A percentile compares a stretch with the other conserved stretches of the same genome.
Conservation (phyloP, 1,140 invertebrate species). For the Ectropis grisescens region DNA sequence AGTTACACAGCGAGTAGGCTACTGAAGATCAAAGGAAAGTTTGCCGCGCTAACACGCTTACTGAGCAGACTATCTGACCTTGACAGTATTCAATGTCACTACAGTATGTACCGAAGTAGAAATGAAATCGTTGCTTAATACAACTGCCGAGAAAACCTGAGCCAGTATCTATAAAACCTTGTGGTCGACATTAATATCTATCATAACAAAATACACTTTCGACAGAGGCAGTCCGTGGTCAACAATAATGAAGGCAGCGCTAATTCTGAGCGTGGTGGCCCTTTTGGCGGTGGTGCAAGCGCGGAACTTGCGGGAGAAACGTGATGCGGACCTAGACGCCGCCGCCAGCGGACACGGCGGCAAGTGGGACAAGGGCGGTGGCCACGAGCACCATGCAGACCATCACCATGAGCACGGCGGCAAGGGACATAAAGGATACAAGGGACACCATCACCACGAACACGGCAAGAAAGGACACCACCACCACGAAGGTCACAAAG, state of each 20-base stretch:
- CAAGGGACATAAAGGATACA: slow-evolving; percentile 65
- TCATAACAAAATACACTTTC: slow-evolving; percentile 30
- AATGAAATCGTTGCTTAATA: background rate
- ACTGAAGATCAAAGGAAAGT: too few relatives aligned
- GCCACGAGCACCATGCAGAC: slow-evolving; percentile 60
- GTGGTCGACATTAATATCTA: slow-evolving; percentile 20
- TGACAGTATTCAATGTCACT: too few relatives aligned
- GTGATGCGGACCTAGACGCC: slow-evolving; percentile 35
- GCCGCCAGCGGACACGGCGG: slow-evolving; percentile 41
- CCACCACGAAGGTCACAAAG: slow-evolving; percentile 77
- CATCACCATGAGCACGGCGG: slow-evolving; percentile 68
- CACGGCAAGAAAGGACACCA: slow-evolving; percentile 80
- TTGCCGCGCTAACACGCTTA: too few relatives aligned
- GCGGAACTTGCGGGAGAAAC: slow-evolving; percentile 32
- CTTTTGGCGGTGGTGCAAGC: slow-evolving; percentile 24
- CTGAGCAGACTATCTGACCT: too few relatives aligned
- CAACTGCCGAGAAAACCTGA: slow-evolving; percentile 3
- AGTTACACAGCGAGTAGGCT: too few relatives aligned
- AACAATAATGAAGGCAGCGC: slow-evolving; percentile 35
- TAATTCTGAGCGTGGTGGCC: slow-evolving; percentile 25
- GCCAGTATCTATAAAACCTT: slow-evolving; percentile 49
- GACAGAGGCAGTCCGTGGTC: slow-evolving; percentile 11
- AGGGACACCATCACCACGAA: slow-evolving; percentile 75
- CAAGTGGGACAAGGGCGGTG: slow-evolving; percentile 54
- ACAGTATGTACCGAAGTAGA: background rate